Evolutionary conservation across 2,113 vertebrate species (phyloP).

Genomic region (Procavia capensis): DNA sequence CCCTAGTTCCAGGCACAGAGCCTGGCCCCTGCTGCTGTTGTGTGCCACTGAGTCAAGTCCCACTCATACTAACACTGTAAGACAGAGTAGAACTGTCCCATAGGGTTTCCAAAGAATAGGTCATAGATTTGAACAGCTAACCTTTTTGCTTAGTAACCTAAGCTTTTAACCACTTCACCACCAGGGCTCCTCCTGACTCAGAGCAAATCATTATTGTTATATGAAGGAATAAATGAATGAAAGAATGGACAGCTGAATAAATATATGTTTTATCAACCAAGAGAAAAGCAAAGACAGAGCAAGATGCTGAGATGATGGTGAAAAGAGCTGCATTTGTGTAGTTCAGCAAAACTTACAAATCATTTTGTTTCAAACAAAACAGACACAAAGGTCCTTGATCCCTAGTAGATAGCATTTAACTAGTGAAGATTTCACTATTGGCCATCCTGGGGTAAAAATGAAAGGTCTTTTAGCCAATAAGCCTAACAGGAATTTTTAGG

Average conservation of each 20-base stretch:
- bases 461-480: conserved; percentile 62
- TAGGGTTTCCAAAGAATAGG: too few species aligned
- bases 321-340: neutral
- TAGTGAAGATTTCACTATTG: neutral
- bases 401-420: neutral
- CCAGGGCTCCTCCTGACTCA: neutral
- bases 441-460: neutral
- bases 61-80: too few species aligned
- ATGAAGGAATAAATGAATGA: neutral
- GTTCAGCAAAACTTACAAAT: neutral
- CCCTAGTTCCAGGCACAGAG: neutral
- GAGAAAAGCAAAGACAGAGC: neutral
- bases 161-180: too few species aligned
- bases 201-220: neutral
- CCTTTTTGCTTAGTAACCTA: too few species aligned
- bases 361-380: neutral
- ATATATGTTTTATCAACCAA: neutral
- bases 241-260: neutral
- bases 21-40: neutral
- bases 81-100: too few species aligned
- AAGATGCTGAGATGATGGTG: neutral
- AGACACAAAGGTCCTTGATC: neutral
- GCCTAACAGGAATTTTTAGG: conserved; percentile 74
- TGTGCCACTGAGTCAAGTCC: too few species aligned
- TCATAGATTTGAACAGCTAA: too few species aligned